These are phyloP conservation scores for Coecobrya sp. DNA, from an alignment of 2,888 invertebrate genomes.

Conservation along the genomic window DNA sequence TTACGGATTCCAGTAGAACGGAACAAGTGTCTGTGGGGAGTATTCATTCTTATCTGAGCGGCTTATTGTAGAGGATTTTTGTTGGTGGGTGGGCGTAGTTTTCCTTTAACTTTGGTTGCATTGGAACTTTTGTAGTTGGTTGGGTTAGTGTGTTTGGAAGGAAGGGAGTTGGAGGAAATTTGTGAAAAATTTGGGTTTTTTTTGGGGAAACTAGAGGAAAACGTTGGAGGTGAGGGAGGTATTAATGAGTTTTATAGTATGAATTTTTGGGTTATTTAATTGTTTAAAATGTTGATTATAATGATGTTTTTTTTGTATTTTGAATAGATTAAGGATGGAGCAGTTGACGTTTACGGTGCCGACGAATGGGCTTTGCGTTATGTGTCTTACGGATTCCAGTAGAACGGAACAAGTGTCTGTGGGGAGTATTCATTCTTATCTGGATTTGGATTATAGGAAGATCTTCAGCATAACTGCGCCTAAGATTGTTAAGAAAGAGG, in stretches of 20 bases:
- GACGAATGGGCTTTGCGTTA: constrained; percentile 12
- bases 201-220: no score
- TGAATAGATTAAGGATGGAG: neutral
- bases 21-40: neutral
- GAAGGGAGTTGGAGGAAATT: no score
- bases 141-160: no score
- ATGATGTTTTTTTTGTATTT: neutral
- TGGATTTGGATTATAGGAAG: constrained; percentile 13
- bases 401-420: neutral
- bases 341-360: constrained; percentile 21
- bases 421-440: neutral
- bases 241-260: no score
- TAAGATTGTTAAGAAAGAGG: neutral
- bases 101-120: no score
- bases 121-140: no score
- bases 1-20: neutral
- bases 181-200: no score
- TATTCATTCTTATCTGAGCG: no score
- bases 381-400: neutral
- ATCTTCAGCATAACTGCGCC: constrained; percentile 13
- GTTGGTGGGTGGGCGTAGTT: no score
- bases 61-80: no score
- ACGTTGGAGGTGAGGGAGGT: no score
- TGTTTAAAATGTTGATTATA: neutral
- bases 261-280: no score